These are phyloP conservation scores for Drosophila pandora DNA, from an alignment of 1,140 invertebrate genomes.

Conservation along the genomic window DNA sequence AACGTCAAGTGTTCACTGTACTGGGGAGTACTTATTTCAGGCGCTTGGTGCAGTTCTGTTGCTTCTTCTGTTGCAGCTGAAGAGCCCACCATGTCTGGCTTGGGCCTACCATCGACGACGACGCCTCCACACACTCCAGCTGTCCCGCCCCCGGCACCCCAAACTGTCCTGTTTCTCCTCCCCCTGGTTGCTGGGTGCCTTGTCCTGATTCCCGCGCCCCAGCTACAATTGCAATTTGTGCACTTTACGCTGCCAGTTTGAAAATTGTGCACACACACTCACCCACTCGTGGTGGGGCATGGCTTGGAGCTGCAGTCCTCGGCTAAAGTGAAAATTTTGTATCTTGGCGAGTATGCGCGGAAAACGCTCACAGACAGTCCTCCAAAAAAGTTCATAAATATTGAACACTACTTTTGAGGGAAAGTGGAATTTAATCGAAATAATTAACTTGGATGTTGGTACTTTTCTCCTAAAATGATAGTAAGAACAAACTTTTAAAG, in stretches of 20 bases:
- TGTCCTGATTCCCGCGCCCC: constrained; percentile 67
- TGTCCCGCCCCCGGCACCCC: constrained; percentile 5
- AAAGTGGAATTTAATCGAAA: not conserved
- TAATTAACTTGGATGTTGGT: not conserved
- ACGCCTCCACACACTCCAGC: constrained; percentile 30
- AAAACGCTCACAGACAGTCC: not conserved
- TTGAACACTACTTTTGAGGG: not conserved
- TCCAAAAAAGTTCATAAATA: not conserved
- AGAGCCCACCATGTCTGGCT: constrained; percentile 39
- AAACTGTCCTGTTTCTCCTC: constrained; percentile 4
- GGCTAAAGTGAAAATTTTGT: constrained; percentile 55
- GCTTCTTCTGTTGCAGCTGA: constrained; percentile 4
- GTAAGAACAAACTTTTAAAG: too few species aligned
- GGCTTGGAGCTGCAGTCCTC: constrained; percentile 9
- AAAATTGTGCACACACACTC: constrained; percentile 50
- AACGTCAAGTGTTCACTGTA: constrained; percentile 49
- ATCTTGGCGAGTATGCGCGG: constrained; percentile 59
- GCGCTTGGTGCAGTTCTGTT: constrained; percentile 10
- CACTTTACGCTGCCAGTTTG: constrained; percentile 68
- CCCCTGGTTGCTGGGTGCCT: constrained; percentile 18
- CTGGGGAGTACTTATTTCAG: constrained; percentile 33
- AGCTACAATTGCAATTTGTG: constrained; percentile 77
- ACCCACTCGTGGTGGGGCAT: constrained; percentile 8
- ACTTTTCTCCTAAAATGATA: not conserved
- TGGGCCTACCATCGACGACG: constrained; percentile 41